Conservation (phyloP, 2,113 vertebrate genomes). For the Thamnaconus septentrionalis region DNA sequence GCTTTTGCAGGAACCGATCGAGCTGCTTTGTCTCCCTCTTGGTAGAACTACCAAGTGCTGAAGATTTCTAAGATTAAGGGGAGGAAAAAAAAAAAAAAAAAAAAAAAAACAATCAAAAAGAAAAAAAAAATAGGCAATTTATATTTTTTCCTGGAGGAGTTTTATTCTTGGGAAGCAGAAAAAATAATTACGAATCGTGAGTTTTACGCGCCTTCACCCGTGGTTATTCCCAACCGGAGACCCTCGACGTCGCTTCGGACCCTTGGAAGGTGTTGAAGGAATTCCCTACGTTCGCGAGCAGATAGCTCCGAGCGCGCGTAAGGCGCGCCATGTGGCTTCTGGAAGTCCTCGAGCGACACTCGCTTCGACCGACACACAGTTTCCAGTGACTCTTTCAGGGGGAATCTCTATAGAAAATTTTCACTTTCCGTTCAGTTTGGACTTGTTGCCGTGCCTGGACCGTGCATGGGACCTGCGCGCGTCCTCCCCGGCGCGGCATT, state of each 20-base stretch:
- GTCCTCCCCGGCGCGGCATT: slow-evolving; percentile 32
- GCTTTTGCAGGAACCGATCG: slow-evolving; percentile 44
- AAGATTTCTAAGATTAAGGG: too few species aligned
- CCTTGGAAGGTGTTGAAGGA: slow-evolving; percentile 3
- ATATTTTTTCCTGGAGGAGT: too few species aligned
- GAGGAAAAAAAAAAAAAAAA: too few species aligned
- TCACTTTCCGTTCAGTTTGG: slow-evolving; percentile 4
- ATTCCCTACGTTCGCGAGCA: slow-evolving; percentile 22
- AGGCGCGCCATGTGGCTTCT: slow-evolving; percentile 25
- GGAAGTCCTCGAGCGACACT: neutral
- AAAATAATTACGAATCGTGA: neutral
- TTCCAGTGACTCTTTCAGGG: too few species aligned
- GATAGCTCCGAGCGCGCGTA: slow-evolving; percentile 29
- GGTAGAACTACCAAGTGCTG: too few species aligned
- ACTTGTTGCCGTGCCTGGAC: slow-evolving; percentile 8
- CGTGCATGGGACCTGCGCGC: slow-evolving; percentile 19
- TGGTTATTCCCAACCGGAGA: neutral
- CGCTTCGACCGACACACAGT: too few species aligned
- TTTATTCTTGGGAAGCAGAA: too few species aligned
- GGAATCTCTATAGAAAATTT: neutral
- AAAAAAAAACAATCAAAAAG: too few species aligned
- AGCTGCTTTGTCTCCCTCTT: slow-evolving; percentile 33
- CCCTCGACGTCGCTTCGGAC: slow-evolving; percentile 7
- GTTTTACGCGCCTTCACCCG: slow-evolving; percentile 7
- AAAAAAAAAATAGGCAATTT: too few species aligned